These are phyloP conservation scores for Platichthys stellatus DNA, from an alignment of 2,113 vertebrate genomes.

Conservation along the genomic window DNA sequence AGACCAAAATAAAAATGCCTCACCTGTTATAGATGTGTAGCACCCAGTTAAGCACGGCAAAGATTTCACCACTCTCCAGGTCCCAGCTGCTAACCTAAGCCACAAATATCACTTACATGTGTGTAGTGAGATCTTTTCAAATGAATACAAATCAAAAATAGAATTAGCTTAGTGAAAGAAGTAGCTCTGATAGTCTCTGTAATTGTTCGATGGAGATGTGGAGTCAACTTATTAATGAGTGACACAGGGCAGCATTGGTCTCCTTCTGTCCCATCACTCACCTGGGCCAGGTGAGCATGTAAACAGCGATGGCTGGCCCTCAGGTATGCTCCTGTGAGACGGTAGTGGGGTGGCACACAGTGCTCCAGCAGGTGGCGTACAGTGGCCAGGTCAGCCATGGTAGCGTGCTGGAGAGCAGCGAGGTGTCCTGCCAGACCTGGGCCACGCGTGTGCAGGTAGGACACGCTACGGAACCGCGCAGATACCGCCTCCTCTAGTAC, in stretches of 20 bases:
- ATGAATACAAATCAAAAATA: background rate
- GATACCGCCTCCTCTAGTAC: slow-evolving; percentile 84
- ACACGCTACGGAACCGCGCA: slow-evolving; percentile 78
- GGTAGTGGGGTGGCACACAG: slow-evolving; percentile 91
- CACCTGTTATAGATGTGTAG: slow-evolving; percentile 92
- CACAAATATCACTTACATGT: slow-evolving; percentile 60
- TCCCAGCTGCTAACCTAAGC: slow-evolving; percentile 87
- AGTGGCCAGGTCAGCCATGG: slow-evolving; percentile 86
- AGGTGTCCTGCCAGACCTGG: slow-evolving; percentile 87
- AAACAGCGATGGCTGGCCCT: slow-evolving; percentile 87
- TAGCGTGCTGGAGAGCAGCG: slow-evolving; percentile 84
- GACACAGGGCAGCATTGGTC: background rate
- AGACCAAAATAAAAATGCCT: background rate
- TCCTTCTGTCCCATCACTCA: slow-evolving; percentile 65
- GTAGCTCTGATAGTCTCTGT: too few species aligned
- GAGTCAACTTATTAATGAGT: background rate
- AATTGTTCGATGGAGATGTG: too few species aligned
- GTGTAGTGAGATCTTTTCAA: background rate
- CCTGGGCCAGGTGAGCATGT: slow-evolving; percentile 84
- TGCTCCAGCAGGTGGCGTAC: slow-evolving; percentile 91
- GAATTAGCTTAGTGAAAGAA: background rate
- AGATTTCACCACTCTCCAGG: slow-evolving; percentile 91
- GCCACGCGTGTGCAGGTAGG: slow-evolving; percentile 81
- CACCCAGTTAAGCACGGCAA: slow-evolving; percentile 91
- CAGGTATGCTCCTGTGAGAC: slow-evolving; percentile 85